Evolutionary conservation across 2,888 invertebrate genomes (phyloP), one percentile per base, ranked within the genome.

Genomic region (Tetheella fluctuosa): DNA sequence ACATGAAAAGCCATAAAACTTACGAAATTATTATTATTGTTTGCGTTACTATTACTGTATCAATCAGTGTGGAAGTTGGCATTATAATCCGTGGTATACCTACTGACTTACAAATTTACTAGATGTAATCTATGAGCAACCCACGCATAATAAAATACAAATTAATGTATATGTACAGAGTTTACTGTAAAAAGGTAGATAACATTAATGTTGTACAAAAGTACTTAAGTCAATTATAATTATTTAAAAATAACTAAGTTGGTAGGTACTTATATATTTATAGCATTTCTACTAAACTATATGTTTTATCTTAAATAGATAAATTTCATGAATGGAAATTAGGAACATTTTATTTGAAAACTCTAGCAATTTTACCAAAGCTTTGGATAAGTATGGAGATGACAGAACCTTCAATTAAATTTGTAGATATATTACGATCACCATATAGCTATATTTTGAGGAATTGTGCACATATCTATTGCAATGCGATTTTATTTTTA

Each of bases 21-120:
- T 48, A 48, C 48, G 20, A 69, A 72, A 77, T 74, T 64, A 70
- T 60, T 62, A 60, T 59, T 65, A 64, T 64, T 64, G 67, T 71
- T 72, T 69, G 17, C 17, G 17, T 42, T 1, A 17, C 42, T 48
- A 48, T 48, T n/a, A 10, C n/a, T 6, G 17, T 10, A 20, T 20
- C 48, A 20, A 48, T 48, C 20, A 20, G 7, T 20, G 10, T 48
- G 8, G 20, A 48, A 20, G 48, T 10, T 20, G 20, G 2, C n/a
- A 10, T 48, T 48, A 48, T 20, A 7, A 48, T 48, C 48, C 3
- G n/a, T 48, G 48, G 10, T 48, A 61, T 69, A 67, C 64, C 65
- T 1, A 8, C 34, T 12, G 58, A 63, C 7, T 28, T 63, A 59
- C 58, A 58, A 37, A 15, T 5, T 10, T 39, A 34, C 13, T 34